These are phyloP conservation scores for Hemiprocne comata DNA, from an alignment of 2,113 vertebrate species.

Conservation along the genomic window DNA sequence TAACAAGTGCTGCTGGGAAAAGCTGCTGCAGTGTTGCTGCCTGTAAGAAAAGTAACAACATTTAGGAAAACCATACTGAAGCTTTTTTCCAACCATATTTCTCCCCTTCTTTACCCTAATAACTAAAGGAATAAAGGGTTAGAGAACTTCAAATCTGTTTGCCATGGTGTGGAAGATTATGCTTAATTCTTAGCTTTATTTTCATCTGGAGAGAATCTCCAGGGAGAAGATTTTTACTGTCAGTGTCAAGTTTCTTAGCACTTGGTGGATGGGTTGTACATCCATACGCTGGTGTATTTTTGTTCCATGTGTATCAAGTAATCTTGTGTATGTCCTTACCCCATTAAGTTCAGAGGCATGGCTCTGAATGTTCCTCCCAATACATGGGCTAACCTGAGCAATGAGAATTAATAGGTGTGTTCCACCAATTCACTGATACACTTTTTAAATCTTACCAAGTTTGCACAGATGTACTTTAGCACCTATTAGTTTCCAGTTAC, in stretches of 20 bases:
- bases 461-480: conserved; percentile 15
- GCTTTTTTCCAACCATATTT: background rate
- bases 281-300: background rate
- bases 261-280: background rate
- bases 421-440: background rate
- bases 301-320: background rate
- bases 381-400: background rate
- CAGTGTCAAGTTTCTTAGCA: background rate
- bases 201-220: background rate
- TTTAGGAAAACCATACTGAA: background rate
- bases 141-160: background rate
- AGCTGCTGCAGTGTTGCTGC: background rate
- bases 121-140: background rate
- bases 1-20: background rate
- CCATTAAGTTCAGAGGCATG: background rate
- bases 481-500: conserved; percentile 38
- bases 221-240: background rate
- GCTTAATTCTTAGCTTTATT: background rate
- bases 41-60: background rate
- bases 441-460: conserved; percentile 1
- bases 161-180: background rate
- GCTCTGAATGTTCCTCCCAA: background rate
- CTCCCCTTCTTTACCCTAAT: background rate
- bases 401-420: background rate
- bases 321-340: fast-evolving